phyloP scores from a whole-genome alignment of 2,113 vertebrate species.

The Martes martes region DNA sequence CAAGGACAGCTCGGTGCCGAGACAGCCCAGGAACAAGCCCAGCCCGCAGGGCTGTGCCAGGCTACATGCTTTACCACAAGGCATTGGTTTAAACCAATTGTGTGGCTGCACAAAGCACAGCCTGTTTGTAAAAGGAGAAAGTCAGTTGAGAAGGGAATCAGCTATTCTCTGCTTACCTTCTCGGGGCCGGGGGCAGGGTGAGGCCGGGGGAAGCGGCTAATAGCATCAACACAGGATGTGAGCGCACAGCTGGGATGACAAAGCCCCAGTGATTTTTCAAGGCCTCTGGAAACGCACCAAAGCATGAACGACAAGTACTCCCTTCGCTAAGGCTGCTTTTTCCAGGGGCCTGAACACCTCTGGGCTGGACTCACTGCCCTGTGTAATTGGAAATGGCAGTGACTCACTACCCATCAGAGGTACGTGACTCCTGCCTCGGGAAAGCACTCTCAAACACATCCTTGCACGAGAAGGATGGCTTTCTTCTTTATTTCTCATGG shows the following conservation, averaged over 20 bases:
- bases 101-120: slow-evolving; percentile 81
- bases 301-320: slow-evolving; percentile 36
- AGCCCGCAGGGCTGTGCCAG: slow-evolving; percentile 45
- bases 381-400: neutral
- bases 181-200: neutral
- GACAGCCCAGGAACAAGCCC: slow-evolving; percentile 72
- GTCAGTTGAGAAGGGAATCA: slow-evolving; percentile 34
- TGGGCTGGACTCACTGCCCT: neutral
- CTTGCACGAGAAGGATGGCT: neutral
- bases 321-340: neutral
- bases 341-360: neutral
- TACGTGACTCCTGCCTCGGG: neutral
- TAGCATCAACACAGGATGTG: slow-evolving; percentile 53
- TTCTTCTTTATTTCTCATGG: neutral
- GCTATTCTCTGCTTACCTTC: slow-evolving; percentile 43
- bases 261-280: slow-evolving; percentile 61
- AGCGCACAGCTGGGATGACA: slow-evolving; percentile 4
- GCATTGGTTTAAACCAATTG: slow-evolving; percentile 78
- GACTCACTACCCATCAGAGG: neutral
- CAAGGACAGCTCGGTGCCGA: slow-evolving; percentile 70
- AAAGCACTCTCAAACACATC: neutral
- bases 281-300: slow-evolving; percentile 1
- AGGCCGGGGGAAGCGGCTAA: neutral
- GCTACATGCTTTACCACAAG: slow-evolving; percentile 80
- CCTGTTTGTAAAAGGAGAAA: slow-evolving; percentile 84